Evolutionary conservation across 1,140 invertebrate genomes (phyloP).

Genomic region (Drosophila mojavensis): DNA sequence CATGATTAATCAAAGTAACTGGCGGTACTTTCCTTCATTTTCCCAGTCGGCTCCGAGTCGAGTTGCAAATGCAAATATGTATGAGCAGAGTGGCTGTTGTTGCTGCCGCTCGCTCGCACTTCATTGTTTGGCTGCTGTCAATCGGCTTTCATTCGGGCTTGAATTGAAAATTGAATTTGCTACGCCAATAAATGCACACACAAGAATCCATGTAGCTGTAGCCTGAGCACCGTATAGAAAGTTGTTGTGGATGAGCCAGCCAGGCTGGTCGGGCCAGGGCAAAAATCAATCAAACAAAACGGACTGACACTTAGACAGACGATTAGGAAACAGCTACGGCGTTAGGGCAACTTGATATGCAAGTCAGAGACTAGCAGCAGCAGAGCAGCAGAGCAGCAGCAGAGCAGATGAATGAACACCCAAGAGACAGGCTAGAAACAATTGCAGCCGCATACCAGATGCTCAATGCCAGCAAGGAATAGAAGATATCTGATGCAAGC

Average conservation of each 20-base stretch:
- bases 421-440: constrained; percentile 26
- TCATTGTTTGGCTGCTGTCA: constrained; percentile 40
- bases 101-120: background rate
- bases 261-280: background rate
- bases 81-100: background rate
- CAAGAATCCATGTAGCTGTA: constrained; percentile 11
- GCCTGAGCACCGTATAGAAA: background rate
- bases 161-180: constrained; percentile 61
- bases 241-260: background rate
- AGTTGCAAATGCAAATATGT: constrained; percentile 31
- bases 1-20: too few relatives aligned
- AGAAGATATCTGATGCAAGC: constrained; percentile 33
- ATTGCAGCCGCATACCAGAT: constrained; percentile 23
- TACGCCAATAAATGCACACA: constrained; percentile 61
- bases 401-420: constrained; percentile 4
- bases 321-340: constrained; percentile 58
- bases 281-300: constrained; percentile 65
- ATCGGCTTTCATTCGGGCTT: constrained; percentile 42
- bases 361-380: constrained; percentile 40
- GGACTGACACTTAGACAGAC: constrained; percentile 63
- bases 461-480: constrained; percentile 29
- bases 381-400: constrained; percentile 5
- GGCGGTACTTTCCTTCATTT: too few relatives aligned
- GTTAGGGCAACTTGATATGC: constrained; percentile 54
- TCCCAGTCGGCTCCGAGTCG: background rate